A percentile compares a stretch with the other conserved stretches of the same genome.
Evolutionary conservation across 2,888 invertebrate species (phyloP).

Genomic region (Calameuta pallipes): DNA sequence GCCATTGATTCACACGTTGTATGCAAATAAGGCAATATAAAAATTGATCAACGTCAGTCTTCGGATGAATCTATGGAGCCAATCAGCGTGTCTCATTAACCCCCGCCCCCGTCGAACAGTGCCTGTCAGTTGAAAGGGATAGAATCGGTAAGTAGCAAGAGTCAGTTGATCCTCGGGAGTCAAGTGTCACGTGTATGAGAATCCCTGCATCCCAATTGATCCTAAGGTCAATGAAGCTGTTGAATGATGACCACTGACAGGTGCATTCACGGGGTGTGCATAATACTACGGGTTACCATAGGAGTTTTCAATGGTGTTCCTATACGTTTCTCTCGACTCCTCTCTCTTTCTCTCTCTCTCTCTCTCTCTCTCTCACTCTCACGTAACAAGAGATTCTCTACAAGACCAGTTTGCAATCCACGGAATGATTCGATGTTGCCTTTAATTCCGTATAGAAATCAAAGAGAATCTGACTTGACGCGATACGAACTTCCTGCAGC

Average conservation of each 20-base stretch:
- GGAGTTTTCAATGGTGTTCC: constrained; percentile 33
- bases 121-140: constrained; percentile 39
- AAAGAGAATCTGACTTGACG: neutral
- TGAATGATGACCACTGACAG: constrained; percentile 58
- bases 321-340: constrained; percentile 8
- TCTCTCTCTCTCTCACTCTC: neutral
- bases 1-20: constrained; percentile 27
- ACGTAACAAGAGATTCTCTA: neutral
- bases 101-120: constrained; percentile 48
- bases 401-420: neutral
- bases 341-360: neutral
- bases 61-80: constrained; percentile 49
- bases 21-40: constrained; percentile 51
- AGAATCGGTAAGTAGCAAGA: neutral
- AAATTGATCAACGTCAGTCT: constrained; percentile 55
- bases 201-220: constrained; percentile 57
- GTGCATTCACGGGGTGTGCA: constrained; percentile 50
- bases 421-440: neutral
- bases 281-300: constrained; percentile 38
- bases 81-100: constrained; percentile 56
- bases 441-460: neutral
- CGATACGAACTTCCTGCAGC: neutral
- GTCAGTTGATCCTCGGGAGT: neutral
- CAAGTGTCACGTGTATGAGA: constrained; percentile 34
- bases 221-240: constrained; percentile 57